phyloP scores from a whole-genome alignment of 1,140 invertebrate genomes.

The Melipona quadrifasciata region DNA sequence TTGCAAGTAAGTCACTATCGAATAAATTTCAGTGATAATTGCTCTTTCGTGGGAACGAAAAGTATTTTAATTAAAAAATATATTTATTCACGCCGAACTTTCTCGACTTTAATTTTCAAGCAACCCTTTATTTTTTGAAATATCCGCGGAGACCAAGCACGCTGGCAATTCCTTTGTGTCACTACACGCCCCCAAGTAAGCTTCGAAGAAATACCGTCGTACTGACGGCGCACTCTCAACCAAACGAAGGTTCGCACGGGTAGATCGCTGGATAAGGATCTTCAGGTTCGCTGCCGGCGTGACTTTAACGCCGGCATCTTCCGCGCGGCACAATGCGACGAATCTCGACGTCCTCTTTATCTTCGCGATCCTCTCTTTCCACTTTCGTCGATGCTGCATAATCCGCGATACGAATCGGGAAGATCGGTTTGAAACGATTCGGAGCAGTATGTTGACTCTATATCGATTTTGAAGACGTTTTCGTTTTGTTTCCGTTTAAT shows the following conservation, averaged over 20 bases:
- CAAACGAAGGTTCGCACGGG: conserved; percentile 6
- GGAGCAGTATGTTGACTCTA: neutral
- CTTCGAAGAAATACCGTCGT: conserved; percentile 40
- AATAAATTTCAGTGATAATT: neutral
- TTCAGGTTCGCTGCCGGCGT: conserved; percentile 26
- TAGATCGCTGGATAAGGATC: conserved; percentile 60
- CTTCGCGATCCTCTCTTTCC: conserved; percentile 45
- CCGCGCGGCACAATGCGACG: conserved; percentile 54
- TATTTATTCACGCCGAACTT: neutral
- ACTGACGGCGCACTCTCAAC: conserved; percentile 14
- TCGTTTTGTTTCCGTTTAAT: too few species aligned
- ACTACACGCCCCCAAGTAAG: conserved; percentile 12
- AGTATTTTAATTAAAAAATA: neutral
- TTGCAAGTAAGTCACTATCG: neutral
- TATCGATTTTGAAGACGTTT: too few species aligned
- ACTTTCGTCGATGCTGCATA: neutral
- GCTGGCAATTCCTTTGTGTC: conserved; percentile 23
- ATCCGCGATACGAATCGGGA: neutral
- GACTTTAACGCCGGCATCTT: conserved; percentile 50
- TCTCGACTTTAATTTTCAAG: neutral
- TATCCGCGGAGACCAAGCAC: neutral
- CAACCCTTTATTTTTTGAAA: neutral
- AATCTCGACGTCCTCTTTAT: conserved; percentile 51
- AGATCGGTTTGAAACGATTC: neutral
- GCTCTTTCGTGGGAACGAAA: neutral